Evolutionary conservation across 2,113 vertebrate genomes (phyloP), one percentile per base, ranked within the genome.

Genomic region (Trinectes maculatus): DNA sequence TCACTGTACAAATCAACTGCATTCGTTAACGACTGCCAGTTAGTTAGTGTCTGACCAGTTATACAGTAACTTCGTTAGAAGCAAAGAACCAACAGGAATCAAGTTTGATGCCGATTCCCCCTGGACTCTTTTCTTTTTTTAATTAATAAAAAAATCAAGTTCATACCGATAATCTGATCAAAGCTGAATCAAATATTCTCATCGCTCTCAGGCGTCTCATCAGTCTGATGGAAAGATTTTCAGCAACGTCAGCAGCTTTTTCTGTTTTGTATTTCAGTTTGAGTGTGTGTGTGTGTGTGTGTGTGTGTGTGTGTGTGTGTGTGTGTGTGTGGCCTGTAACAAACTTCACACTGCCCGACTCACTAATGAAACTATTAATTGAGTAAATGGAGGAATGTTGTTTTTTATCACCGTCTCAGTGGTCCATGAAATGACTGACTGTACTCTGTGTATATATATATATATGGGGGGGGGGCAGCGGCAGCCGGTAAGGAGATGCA

Each of bases 381-480:
- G 80, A 90, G 82, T 74, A 80, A 86, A 89, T 72, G 55, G 57
- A 72, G 79, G n/a, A 84, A 70, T 31, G 79, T 81, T 84, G 87
- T 87, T 83, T 79, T n/a, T 79, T 83, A 81, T 85, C 68, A 46
- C 33, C 58, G 71, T 85, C 82, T 89, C 82, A 88, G 66, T 70
- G 87, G 86, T 69, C 81, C 86, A 85, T 91, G 87, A 92, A 93
- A 90, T 90, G 82, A 89, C 85, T 74, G 77, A 72, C 73, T 77
- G 37, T 71, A 44, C 55, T 49, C n/a, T 6, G 13, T 51, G 13
- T 68, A 8, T 49, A 47, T 65, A 44, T 67, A 53, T 42, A 18
- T 28, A n/a, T 11, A 15, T 39, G n/a, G n/a, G n/a, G n/a, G n/a
- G n/a, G n/a, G n/a, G n/a, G n/a, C n/a, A n/a, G n/a, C n/a, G n/a